phyloP scores from a whole-genome alignment of 2,888 invertebrate species.

The Epicampocera succincta region DNA sequence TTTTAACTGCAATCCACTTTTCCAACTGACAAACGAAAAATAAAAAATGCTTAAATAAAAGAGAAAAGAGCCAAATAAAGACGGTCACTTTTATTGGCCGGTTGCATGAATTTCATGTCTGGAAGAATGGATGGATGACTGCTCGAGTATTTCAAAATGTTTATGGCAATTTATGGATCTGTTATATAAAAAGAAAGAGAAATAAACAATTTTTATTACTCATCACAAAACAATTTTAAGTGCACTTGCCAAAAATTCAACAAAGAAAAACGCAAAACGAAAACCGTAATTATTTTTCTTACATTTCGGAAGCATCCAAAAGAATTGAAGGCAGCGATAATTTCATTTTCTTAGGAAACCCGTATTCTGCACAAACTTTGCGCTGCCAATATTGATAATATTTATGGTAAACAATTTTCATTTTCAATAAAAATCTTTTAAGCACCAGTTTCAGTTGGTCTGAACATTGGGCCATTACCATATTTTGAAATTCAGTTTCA shows the following conservation, averaged over 20 bases:
- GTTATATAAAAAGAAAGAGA: conserved; percentile 45
- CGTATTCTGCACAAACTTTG: too few relatives aligned
- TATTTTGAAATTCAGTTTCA: conserved; percentile 63
- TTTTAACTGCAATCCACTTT: conserved; percentile 49
- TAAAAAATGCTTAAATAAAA: conserved; percentile 24
- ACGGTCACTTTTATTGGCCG: conserved; percentile 60
- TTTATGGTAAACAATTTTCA: conserved; percentile 1
- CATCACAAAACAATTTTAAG: conserved; percentile 28
- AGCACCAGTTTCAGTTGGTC: conserved; percentile 14
- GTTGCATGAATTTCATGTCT: conserved; percentile 20
- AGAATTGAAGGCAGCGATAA: conserved; percentile 7
- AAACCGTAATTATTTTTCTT: conserved; percentile 26
- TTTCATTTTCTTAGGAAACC: too few relatives aligned
- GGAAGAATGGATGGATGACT: conserved; percentile 21
- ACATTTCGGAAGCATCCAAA: neutral
- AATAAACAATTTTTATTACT: conserved; percentile 49
- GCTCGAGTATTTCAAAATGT: conserved; percentile 33
- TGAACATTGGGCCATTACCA: conserved; percentile 48
- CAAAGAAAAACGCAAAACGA: neutral
- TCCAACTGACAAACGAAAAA: conserved; percentile 33
- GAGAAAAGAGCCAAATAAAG: conserved; percentile 38
- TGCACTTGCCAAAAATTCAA: conserved; percentile 39
- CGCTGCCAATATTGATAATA: conserved; percentile 3
- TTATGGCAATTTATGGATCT: conserved; percentile 39
- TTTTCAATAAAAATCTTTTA: neutral